Percentiles rank a stretch among this genome's conserved stretches.
phyloP scores from a whole-genome alignment of 2,888 invertebrate species.

The Hofmannophila pseudospretella region DNA sequence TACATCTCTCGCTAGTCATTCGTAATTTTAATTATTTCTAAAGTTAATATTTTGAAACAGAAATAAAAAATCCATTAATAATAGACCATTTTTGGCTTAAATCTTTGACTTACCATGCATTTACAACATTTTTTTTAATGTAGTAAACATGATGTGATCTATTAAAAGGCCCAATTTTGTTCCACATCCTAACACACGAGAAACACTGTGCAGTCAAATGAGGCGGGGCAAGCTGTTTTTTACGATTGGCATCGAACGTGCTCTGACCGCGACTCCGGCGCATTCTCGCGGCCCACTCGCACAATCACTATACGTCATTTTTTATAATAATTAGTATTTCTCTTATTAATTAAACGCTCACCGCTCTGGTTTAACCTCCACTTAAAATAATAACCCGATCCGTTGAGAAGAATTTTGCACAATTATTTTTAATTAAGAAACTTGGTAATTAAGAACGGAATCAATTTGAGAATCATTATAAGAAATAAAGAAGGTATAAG shows the following conservation, averaged over 20 bases:
- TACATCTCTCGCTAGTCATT: too few species aligned
- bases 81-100: too few species aligned
- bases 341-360: conserved; percentile 54
- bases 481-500: too few species aligned
- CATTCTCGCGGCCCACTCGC: conserved; percentile 21
- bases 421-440: conserved; percentile 5
- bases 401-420: conserved; percentile 1
- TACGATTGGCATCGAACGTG: conserved; percentile 60
- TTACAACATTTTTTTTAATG: too few species aligned
- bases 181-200: too few species aligned
- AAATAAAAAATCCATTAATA: too few species aligned
- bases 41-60: too few species aligned
- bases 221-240: conserved; percentile 42
- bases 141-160: too few species aligned
- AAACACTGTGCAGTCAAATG: conserved; percentile 17
- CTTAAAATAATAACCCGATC: conserved; percentile 14
- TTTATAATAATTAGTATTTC: conserved; percentile 54
- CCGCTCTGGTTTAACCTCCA: conserved; percentile 13
- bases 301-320: conserved; percentile 51
- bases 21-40: too few species aligned
- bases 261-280: conserved; percentile 21
- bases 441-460: background rate
- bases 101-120: too few species aligned
- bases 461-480: too few species aligned
- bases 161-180: too few species aligned